phyloP scores from a whole-genome alignment of 1,140 invertebrate genomes.

The Musca domestica region DNA sequence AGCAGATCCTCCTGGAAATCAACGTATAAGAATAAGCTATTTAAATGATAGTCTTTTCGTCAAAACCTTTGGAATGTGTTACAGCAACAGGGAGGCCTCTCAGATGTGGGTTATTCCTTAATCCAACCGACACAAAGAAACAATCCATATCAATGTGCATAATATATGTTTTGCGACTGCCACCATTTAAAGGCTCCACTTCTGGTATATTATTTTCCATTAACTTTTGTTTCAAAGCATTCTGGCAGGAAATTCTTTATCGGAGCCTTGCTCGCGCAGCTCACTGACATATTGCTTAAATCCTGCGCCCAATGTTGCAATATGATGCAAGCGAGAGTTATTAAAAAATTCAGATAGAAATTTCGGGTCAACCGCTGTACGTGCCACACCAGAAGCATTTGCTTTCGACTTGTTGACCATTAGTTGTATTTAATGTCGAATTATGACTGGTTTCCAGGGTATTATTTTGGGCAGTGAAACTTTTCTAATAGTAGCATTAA shows the following conservation, averaged over 20 bases:
- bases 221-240: slow-evolving; percentile 53
- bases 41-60: neutral
- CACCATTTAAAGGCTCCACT: neutral
- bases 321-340: slow-evolving; percentile 90
- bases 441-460: neutral
- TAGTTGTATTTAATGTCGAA: neutral
- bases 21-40: neutral
- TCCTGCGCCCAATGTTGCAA: slow-evolving; percentile 85
- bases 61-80: slow-evolving; percentile 79
- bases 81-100: slow-evolving; percentile 86
- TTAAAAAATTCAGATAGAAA: slow-evolving; percentile 91
- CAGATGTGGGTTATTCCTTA: slow-evolving; percentile 79
- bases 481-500: slow-evolving; percentile 14
- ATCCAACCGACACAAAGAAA: slow-evolving; percentile 96
- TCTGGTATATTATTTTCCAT: slow-evolving; percentile 10
- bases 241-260: slow-evolving; percentile 61
- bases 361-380: slow-evolving; percentile 68
- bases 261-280: slow-evolving; percentile 61
- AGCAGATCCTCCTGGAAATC: slow-evolving; percentile 41
- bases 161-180: slow-evolving; percentile 50
- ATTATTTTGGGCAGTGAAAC: neutral
- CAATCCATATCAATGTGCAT: slow-evolving; percentile 99
- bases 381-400: slow-evolving; percentile 30
- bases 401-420: neutral
- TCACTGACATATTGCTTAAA: slow-evolving; percentile 85